phyloP scores from a whole-genome alignment of 2,113 vertebrate genomes.

The Hippocampus mohnikei region DNA sequence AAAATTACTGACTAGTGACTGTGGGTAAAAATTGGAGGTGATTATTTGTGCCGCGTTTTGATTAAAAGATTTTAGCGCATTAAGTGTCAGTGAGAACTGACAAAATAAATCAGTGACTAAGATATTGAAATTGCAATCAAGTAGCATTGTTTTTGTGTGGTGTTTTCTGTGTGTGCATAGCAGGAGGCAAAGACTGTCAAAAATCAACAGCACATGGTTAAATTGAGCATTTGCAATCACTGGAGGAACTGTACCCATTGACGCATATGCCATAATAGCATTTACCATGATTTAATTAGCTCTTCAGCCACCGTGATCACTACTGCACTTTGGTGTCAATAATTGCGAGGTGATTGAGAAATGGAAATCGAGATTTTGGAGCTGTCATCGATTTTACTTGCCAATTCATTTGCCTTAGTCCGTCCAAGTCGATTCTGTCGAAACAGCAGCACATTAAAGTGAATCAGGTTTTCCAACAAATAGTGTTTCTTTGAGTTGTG shows the following conservation, averaged over 20 bases:
- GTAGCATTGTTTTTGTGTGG: conserved; percentile 37
- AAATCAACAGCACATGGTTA: conserved; percentile 20
- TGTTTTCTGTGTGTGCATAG: conserved; percentile 34
- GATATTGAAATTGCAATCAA: conserved; percentile 61
- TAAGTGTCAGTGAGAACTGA: conserved; percentile 29
- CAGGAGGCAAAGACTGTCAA: conserved; percentile 10
- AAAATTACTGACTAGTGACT: conserved; percentile 26
- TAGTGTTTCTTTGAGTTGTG: background rate
- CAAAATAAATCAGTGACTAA: conserved; percentile 37
- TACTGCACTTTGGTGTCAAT: conserved; percentile 48
- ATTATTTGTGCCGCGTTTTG: conserved; percentile 44
- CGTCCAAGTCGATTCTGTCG: conserved; percentile 6
- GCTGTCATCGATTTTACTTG: conserved; percentile 3
- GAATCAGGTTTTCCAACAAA: background rate
- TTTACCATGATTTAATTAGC: conserved; percentile 48
- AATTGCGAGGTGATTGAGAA: conserved; percentile 33
- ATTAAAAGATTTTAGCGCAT: conserved; percentile 49
- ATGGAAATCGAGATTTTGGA: conserved; percentile 28
- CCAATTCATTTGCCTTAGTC: conserved; percentile 11
- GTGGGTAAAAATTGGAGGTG: conserved; percentile 30
- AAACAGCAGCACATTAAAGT: background rate
- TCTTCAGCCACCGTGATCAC: conserved; percentile 42
- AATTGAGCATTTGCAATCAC: conserved; percentile 49
- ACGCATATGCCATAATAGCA: conserved; percentile 47
- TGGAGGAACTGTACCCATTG: conserved; percentile 38